Percentiles rank a stretch among this genome's conserved stretches.
These are phyloP conservation scores for Myodes glareolus DNA, from an alignment of 2,113 vertebrate species.

Conservation along the genomic window DNA sequence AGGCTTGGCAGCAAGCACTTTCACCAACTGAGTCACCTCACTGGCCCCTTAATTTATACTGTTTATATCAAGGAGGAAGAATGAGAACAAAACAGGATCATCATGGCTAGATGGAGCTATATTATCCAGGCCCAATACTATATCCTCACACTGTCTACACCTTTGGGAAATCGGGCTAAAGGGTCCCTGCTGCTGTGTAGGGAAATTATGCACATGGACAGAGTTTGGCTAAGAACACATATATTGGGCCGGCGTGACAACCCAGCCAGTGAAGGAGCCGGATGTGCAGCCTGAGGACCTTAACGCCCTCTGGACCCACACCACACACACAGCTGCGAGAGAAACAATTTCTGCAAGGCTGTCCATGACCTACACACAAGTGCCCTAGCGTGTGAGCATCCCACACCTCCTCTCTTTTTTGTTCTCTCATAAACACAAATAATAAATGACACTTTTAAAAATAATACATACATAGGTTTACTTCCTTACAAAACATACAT, in stretches of 20 bases:
- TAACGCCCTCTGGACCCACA: too few relatives aligned
- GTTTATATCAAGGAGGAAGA: not conserved
- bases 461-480: conserved; percentile 37
- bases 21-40: not conserved
- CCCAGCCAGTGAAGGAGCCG: not conserved
- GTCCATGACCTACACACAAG: not conserved
- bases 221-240: conserved; percentile 30
- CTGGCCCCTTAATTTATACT: not conserved
- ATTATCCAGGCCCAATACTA: not conserved
- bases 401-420: not conserved
- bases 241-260: not conserved
- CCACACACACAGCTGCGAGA: not conserved
- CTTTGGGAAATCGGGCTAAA: conserved; percentile 1
- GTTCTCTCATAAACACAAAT: not conserved
- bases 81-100: not conserved
- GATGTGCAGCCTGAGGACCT: not conserved
- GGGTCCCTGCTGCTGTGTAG: not conserved
- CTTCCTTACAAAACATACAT: not conserved
- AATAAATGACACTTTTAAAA: not conserved
- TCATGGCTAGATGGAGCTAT: not conserved
- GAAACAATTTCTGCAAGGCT: not conserved
- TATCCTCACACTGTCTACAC: not conserved
- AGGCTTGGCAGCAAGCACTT: not conserved
- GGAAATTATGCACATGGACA: not conserved
- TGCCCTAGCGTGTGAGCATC: not conserved